Conservation (phyloP, 2,113 vertebrate species). For the Hiodon tergisus region DNA sequence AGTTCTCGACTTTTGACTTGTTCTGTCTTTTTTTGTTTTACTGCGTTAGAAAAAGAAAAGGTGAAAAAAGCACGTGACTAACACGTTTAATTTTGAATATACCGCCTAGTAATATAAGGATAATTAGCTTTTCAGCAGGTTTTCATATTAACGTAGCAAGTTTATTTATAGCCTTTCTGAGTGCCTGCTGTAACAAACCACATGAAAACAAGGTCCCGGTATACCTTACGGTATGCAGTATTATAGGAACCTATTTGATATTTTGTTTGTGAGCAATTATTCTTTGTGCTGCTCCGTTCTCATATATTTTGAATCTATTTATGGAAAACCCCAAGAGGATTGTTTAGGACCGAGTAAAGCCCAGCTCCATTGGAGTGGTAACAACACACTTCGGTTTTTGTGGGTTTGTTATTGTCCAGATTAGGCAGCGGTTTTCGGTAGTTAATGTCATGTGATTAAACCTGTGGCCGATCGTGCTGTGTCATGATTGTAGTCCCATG, state of each 20-base stretch:
- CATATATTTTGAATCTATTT: conserved; percentile 44
- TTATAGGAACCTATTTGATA: conserved; percentile 23
- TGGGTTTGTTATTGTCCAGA: not conserved
- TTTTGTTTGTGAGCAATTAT: conserved; percentile 43
- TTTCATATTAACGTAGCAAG: not conserved
- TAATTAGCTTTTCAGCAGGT: too few relatives aligned
- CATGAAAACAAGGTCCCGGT: conserved; percentile 22
- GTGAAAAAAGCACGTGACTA: too few relatives aligned
- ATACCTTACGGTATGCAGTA: conserved; percentile 16
- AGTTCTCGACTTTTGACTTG: too few relatives aligned
- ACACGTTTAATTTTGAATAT: too few relatives aligned
- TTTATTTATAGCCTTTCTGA: conserved; percentile 4
- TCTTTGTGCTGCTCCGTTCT: conserved; percentile 30
- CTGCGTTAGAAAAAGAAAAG: too few relatives aligned
- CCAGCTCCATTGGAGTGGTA: not conserved
- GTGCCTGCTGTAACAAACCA: not conserved
- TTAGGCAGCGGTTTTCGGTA: not conserved
- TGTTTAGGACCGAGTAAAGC: not conserved
- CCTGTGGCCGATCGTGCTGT: not conserved
- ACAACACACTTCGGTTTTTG: not conserved
- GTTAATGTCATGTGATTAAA: conserved; percentile 10
- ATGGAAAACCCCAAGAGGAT: conserved; percentile 33
- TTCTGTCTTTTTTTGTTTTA: too few relatives aligned
- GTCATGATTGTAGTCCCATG: conserved; percentile 11
- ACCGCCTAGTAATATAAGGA: too few relatives aligned